Evolutionary conservation across 1,140 invertebrate genomes (phyloP).

Genomic region (Caerostris extrusa): DNA sequence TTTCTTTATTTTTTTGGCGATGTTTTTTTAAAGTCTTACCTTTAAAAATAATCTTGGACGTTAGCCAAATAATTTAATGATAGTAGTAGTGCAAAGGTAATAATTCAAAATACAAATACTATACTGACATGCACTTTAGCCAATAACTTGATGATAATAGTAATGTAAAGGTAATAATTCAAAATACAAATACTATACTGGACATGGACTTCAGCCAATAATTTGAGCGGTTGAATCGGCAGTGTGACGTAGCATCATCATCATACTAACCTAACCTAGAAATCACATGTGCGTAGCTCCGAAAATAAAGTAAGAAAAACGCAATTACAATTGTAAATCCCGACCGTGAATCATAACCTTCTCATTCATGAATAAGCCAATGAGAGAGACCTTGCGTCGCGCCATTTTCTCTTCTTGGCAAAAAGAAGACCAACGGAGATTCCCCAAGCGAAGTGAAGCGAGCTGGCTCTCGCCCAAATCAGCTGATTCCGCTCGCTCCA

Average conservation of each 20-base stretch:
- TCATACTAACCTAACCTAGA: background rate
- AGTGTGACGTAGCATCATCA: background rate
- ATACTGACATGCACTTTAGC: too few relatives aligned
- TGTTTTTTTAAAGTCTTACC: too few relatives aligned
- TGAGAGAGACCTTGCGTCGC: background rate
- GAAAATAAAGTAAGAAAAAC: background rate
- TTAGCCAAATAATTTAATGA: too few relatives aligned
- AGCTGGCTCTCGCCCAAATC: slow-evolving; percentile 25
- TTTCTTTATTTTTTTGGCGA: too few relatives aligned
- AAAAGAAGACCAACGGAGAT: background rate
- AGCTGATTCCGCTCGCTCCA: slow-evolving; percentile 26
- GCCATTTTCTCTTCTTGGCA: background rate
- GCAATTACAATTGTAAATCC: background rate
- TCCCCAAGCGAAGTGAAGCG: background rate
- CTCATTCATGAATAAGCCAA: background rate
- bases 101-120: too few relatives aligned
- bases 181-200: too few relatives aligned
- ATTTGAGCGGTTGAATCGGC: background rate
- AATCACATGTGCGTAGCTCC: background rate
- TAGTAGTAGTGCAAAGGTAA: too few relatives aligned
- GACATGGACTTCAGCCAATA: too few relatives aligned
- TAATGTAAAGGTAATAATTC: too few relatives aligned
- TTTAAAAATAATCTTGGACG: too few relatives aligned
- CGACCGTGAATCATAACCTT: background rate
- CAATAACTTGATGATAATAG: too few relatives aligned